Conservation (phyloP, 2,113 vertebrate genomes). For the Poeciliopsis turrubarensis region DNA sequence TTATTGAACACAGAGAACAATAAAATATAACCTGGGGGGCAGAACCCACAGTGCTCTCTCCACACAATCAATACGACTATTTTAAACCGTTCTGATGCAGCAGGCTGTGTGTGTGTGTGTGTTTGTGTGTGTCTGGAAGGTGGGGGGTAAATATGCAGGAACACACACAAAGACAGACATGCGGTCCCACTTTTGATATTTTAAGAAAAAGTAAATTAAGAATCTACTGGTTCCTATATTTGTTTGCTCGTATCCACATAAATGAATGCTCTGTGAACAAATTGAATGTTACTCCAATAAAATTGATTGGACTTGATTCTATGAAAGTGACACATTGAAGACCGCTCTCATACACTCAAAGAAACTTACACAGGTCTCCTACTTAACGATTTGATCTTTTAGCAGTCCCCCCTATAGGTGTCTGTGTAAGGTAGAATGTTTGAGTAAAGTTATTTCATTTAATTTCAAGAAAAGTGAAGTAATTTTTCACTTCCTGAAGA, state of each 20-base stretch:
- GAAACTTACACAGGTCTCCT: constrained; percentile 25
- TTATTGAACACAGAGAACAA: constrained; percentile 76
- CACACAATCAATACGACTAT: constrained; percentile 71
- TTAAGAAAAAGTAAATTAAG: not conserved
- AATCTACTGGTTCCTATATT: not conserved
- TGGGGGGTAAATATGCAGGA: not conserved
- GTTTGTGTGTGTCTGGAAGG: constrained; percentile 24
- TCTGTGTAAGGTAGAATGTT: constrained; percentile 11
- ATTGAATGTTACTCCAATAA: not conserved
- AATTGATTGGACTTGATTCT: no score
- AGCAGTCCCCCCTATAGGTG: constrained; percentile 3
- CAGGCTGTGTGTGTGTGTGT: constrained; percentile 29
- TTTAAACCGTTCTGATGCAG: constrained; percentile 60
- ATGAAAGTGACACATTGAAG: not conserved
- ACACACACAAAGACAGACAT: not conserved
- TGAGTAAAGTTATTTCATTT: constrained; percentile 34
- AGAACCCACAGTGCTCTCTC: constrained; percentile 52
- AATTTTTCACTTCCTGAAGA: not conserved
- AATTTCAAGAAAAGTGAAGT: constrained; percentile 9
- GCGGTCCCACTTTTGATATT: not conserved
- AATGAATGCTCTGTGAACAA: not conserved
- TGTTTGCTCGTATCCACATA: not conserved
- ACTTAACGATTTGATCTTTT: constrained; percentile 44
- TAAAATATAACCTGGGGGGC: constrained; percentile 72
- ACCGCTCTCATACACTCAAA: constrained; percentile 1